Conservation (phyloP, 2,888 invertebrate genomes). For the Caprella mutica region DNA sequence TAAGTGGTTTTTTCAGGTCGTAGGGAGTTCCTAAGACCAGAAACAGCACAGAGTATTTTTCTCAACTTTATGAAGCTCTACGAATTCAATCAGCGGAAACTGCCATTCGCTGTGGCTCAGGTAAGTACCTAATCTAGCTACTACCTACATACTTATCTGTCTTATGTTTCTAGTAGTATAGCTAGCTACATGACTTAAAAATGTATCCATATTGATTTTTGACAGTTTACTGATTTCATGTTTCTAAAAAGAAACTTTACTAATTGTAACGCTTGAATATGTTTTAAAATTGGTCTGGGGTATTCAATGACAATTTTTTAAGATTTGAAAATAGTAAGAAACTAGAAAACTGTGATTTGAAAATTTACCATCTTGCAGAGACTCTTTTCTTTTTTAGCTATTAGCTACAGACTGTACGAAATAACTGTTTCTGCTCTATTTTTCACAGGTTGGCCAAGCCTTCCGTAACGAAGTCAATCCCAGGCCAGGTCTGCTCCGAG, state of each 20-base stretch:
- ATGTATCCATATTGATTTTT: too few relatives aligned
- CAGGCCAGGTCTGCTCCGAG: slow-evolving; percentile 82
- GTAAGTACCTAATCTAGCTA: too few relatives aligned
- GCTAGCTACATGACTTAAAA: not conserved
- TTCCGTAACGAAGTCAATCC: slow-evolving; percentile 99
- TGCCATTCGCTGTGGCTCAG: slow-evolving; percentile 45
- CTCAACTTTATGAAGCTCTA: slow-evolving; percentile 97
- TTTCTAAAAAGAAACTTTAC: too few relatives aligned
- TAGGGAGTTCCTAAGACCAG: slow-evolving; percentile 68
- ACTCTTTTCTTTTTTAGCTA: too few relatives aligned
- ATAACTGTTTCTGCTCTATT: not conserved
- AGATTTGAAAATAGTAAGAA: too few relatives aligned
- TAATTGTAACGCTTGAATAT: not conserved
- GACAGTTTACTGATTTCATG: too few relatives aligned
- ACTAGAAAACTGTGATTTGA: too few relatives aligned
- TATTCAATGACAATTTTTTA: too few relatives aligned
- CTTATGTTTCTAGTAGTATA: not conserved
- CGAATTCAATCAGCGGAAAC: slow-evolving; percentile 89
- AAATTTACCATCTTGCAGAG: too few relatives aligned
- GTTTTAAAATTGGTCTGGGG: too few relatives aligned
- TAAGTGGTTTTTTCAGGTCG: slow-evolving; percentile 4
- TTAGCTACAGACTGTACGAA: not conserved
- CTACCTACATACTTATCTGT: too few relatives aligned
- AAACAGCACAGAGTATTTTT: slow-evolving; percentile 99
- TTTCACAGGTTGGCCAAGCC: slow-evolving; percentile 73